A percentile compares a stretch with the other conserved stretches of the same genome.
phyloP scores from a whole-genome alignment of 64 coral and sea anemone species.

The Montipora efflorescens region DNA sequence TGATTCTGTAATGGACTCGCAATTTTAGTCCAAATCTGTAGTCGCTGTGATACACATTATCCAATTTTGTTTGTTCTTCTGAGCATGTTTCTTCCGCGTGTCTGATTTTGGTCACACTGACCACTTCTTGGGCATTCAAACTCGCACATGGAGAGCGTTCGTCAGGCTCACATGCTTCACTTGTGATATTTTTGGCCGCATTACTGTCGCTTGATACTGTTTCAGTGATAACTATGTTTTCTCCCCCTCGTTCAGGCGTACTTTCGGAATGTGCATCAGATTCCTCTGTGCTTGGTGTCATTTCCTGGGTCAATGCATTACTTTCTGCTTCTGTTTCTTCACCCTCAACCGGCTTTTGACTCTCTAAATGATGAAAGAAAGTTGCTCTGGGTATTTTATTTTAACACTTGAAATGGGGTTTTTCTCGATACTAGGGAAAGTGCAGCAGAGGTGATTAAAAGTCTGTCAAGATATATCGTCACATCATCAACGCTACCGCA shows the following conservation, averaged over 20 bases:
- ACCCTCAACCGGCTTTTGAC: background rate
- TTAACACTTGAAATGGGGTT: background rate
- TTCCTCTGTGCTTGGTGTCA: background rate
- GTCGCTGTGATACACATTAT: slow-evolving; percentile 37
- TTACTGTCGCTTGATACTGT: background rate
- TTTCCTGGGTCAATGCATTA: background rate
- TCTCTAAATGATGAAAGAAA: background rate
- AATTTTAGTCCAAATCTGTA: slow-evolving; percentile 59
- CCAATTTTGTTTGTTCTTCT: background rate
- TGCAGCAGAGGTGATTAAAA: too few relatives aligned
- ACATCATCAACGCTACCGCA: too few relatives aligned
- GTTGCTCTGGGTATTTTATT: background rate
- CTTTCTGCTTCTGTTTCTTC: background rate
- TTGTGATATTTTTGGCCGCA: background rate
- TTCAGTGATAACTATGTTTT: background rate
- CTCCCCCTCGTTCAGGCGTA: background rate
- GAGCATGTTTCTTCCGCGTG: background rate
- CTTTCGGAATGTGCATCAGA: background rate
- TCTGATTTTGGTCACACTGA: background rate
- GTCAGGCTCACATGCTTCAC: background rate
- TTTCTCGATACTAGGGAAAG: too few relatives aligned
- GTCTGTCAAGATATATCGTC: too few relatives aligned
- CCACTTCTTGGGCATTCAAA: slow-evolving; percentile 24
- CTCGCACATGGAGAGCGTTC: background rate
- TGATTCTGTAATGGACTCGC: slow-evolving; percentile 84